Conservation (phyloP, 1,140 invertebrate genomes). For the Ruditapes philippinarum region DNA sequence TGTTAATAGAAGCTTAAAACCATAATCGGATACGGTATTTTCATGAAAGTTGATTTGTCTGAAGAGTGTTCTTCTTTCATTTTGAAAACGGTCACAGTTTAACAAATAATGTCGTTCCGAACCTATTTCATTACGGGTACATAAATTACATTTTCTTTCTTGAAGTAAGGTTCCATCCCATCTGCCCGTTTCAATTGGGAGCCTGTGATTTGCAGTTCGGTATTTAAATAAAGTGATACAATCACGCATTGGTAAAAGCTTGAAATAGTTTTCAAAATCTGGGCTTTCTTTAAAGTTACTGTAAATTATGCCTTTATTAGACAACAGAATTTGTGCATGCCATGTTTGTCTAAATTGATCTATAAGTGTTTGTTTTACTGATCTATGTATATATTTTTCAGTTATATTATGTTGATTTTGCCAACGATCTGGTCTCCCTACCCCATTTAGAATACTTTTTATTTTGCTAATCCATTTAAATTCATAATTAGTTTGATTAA, state of each 20-base stretch:
- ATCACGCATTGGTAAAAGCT: neutral
- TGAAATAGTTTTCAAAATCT: conserved; percentile 18
- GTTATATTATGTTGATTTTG: neutral
- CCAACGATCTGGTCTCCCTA: neutral
- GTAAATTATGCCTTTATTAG: conserved; percentile 26
- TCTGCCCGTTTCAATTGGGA: neutral
- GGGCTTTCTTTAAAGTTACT: neutral
- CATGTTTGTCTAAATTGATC: conserved; percentile 3
- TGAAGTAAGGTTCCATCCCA: neutral
- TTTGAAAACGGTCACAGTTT: neutral
- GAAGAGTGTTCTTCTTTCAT: too few relatives aligned
- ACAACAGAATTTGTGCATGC: neutral
- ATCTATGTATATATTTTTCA: neutral
- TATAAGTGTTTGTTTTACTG: neutral
- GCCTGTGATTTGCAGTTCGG: neutral
- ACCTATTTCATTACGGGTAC: neutral
- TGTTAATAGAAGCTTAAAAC: too few relatives aligned
- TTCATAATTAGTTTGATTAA: too few relatives aligned
- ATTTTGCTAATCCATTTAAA: neutral
- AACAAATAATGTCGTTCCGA: conserved; percentile 3
- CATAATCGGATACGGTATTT: too few relatives aligned
- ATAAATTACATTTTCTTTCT: neutral
- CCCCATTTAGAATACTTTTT: neutral
- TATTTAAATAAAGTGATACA: neutral
- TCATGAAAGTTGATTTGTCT: too few relatives aligned